Evolutionary conservation across 2,888 invertebrate genomes (phyloP).

Genomic region (Himalopsyche tibetana): DNA sequence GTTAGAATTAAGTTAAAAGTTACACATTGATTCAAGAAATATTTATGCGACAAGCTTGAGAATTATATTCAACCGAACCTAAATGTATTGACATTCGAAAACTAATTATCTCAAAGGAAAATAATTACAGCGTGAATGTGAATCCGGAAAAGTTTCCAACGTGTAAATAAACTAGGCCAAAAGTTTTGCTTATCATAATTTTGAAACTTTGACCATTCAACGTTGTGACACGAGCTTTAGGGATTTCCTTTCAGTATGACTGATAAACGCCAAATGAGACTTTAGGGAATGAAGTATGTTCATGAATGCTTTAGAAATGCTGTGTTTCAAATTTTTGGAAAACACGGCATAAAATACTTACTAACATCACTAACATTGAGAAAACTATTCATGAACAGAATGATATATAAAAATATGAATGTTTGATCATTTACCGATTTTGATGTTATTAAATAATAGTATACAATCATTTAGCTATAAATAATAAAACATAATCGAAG

Average conservation of each 20-base stretch:
- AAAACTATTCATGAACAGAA: too few species aligned
- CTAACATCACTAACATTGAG: too few species aligned
- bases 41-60: background rate
- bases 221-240: conserved; percentile 44
- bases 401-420: too few species aligned
- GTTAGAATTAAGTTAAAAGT: too few species aligned
- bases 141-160: conserved; percentile 10
- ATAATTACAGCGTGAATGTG: background rate
- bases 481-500: too few species aligned
- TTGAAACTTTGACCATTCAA: conserved; percentile 49
- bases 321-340: background rate
- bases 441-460: too few species aligned
- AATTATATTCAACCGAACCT: background rate
- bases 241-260: conserved; percentile 34
- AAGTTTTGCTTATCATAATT: conserved; percentile 43
- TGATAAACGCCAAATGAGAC: conserved; percentile 46
- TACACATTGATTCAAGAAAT: background rate
- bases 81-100: background rate
- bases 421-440: too few species aligned
- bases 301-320: conserved; percentile 25
- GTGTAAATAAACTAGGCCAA: conserved; percentile 25
- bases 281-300: conserved; percentile 9
- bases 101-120: conserved; percentile 28
- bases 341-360: background rate
- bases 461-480: too few species aligned